phyloP scores from a whole-genome alignment of 1,140 invertebrate genomes.

The Cydia strobilella region DNA sequence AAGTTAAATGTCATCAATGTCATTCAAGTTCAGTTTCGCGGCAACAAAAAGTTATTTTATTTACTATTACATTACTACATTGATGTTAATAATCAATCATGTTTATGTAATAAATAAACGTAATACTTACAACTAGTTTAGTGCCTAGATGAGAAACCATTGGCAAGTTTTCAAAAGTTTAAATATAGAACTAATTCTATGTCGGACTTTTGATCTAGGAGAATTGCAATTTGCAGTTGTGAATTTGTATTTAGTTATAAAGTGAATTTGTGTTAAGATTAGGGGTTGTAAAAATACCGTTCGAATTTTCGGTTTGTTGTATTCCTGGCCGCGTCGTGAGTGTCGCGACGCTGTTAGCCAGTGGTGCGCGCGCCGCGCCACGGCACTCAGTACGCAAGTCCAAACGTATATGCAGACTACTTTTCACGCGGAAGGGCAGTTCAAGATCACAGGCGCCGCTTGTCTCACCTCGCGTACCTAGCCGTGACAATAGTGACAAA shows the following conservation, averaged over 20 bases:
- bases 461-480: conserved; percentile 49
- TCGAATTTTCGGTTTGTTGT: conserved; percentile 46
- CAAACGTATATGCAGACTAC: conserved; percentile 56
- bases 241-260: background rate
- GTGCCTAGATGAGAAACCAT: conserved; percentile 38
- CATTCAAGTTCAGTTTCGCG: conserved; percentile 10
- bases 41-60: background rate
- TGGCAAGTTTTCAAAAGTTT: conserved; percentile 68
- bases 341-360: conserved; percentile 42
- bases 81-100: background rate
- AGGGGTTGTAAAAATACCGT: conserved; percentile 26
- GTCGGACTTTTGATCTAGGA: conserved; percentile 23
- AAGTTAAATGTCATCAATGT: background rate
- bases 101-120: conserved; percentile 13
- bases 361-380: conserved; percentile 66
- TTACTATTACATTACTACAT: too few species aligned
- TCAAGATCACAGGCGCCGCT: conserved; percentile 74
- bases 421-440: conserved; percentile 74
- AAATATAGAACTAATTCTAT: conserved; percentile 54
- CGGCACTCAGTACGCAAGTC: conserved; percentile 68
- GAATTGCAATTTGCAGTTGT: conserved; percentile 30
- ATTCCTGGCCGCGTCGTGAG: conserved; percentile 52
- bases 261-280: background rate
- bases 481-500: conserved; percentile 49
- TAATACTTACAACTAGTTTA: conserved; percentile 24